phyloP scores from a whole-genome alignment of 2,113 vertebrate species.

The Macaca fascicularis region DNA sequence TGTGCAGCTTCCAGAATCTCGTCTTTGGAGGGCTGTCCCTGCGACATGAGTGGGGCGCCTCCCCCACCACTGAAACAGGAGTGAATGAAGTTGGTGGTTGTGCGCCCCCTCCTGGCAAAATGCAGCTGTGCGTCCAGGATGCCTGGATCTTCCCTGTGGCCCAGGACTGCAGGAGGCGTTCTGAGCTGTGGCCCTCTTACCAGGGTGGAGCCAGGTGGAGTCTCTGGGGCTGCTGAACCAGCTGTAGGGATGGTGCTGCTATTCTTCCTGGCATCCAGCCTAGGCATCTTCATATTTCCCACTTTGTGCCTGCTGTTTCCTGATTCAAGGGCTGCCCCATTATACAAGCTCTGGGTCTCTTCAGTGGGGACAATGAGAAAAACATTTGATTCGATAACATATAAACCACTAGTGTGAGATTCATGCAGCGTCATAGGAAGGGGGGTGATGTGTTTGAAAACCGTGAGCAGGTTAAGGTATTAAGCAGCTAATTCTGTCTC shows the following conservation, averaged over 20 bases:
- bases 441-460: not conserved
- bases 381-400: not conserved
- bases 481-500: not conserved
- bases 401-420: not conserved
- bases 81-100: not conserved
- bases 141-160: not conserved
- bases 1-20: not conserved
- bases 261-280: slow-evolving; percentile 75
- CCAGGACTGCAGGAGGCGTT: not conserved
- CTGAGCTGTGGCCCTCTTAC: not conserved
- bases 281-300: slow-evolving; percentile 40
- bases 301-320: not conserved
- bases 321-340: not conserved
- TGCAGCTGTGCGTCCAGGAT: not conserved
- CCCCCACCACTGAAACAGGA: not conserved
- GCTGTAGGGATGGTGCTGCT: slow-evolving; percentile 49
- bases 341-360: not conserved
- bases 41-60: not conserved
- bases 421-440: not conserved
- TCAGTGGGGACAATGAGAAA: not conserved
- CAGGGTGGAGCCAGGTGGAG: not conserved
- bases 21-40: not conserved
- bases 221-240: slow-evolving; percentile 57
- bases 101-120: slow-evolving; percentile 33
- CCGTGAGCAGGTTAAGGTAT: not conserved